Conservation (phyloP, 1,140 invertebrate genomes). For the Lamellibrachia luymesi region DNA sequence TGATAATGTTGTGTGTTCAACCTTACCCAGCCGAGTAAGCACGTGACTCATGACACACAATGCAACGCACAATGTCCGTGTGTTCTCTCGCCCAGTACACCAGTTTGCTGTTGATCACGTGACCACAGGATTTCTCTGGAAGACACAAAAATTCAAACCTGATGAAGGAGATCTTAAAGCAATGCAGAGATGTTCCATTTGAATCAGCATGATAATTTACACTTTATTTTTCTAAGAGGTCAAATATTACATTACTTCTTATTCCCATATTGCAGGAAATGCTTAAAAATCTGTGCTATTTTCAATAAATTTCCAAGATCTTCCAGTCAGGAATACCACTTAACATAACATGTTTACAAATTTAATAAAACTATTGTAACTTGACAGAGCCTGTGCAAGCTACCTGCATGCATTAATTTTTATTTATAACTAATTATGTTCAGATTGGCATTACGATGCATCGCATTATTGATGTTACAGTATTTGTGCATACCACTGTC, state of each 20-base stretch:
- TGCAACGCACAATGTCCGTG: constrained; percentile 52
- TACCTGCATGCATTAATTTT: neutral
- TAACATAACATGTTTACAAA: neutral
- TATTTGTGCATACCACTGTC: constrained; percentile 45
- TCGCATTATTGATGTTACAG: neutral
- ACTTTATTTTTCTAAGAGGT: neutral
- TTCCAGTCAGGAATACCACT: neutral
- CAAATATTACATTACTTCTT: neutral
- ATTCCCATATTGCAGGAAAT: neutral
- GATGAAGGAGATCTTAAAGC: neutral
- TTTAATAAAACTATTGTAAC: neutral
- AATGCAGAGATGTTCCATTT: neutral
- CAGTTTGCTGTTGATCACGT: constrained; percentile 43
- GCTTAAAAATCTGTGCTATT: neutral
- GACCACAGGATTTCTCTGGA: constrained; percentile 50
- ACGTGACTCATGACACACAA: constrained; percentile 52
- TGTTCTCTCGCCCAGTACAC: constrained; percentile 49
- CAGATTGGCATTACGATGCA: neutral
- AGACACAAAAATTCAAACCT: constrained; percentile 24
- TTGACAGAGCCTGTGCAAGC: neutral
- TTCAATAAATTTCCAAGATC: neutral
- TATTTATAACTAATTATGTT: neutral
- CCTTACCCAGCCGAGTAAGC: constrained; percentile 54
- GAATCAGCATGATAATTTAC: neutral
- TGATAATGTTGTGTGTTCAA: neutral